Percentiles rank a stretch among this genome's conserved stretches.
phyloP scores from a whole-genome alignment of 2,113 vertebrate species.

The Athene cunicularia region DNA sequence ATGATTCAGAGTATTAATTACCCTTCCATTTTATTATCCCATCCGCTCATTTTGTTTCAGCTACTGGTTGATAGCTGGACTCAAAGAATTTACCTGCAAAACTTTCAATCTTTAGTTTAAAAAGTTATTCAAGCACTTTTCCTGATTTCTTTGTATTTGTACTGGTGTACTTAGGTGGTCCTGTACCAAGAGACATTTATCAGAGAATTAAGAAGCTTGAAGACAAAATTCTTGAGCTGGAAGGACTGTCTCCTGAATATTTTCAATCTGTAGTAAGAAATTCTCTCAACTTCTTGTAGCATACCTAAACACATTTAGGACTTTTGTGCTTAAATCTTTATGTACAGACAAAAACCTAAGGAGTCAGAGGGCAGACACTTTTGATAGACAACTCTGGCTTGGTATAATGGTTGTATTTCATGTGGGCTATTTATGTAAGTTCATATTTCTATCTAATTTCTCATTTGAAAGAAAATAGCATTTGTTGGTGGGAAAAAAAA shows the following conservation, averaged over 20 bases:
- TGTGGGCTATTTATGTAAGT: background rate
- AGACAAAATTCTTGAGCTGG: slow-evolving; percentile 95
- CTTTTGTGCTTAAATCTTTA: background rate
- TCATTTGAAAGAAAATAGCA: background rate
- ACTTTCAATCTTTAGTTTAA: background rate
- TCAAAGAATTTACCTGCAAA: background rate
- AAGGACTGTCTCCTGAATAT: slow-evolving; percentile 98
- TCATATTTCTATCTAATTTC: background rate
- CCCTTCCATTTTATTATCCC: background rate
- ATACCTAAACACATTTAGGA: background rate
- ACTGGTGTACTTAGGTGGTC: slow-evolving; percentile 79
- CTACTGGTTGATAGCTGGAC: background rate
- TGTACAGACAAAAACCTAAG: background rate
- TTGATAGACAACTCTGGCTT: background rate
- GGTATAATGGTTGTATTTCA: background rate
- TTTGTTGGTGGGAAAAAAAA: background rate
- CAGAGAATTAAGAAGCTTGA: slow-evolving; percentile 96
- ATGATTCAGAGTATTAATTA: background rate
- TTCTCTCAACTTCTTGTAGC: background rate
- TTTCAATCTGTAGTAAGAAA: slow-evolving; percentile 92
- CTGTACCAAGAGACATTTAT: slow-evolving; percentile 92
- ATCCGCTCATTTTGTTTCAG: background rate
- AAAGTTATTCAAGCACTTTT: background rate
- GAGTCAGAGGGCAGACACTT: background rate
- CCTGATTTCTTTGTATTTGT: background rate